phyloP scores from a whole-genome alignment of 2,113 vertebrate genomes.

The Coptodon rendalli region DNA sequence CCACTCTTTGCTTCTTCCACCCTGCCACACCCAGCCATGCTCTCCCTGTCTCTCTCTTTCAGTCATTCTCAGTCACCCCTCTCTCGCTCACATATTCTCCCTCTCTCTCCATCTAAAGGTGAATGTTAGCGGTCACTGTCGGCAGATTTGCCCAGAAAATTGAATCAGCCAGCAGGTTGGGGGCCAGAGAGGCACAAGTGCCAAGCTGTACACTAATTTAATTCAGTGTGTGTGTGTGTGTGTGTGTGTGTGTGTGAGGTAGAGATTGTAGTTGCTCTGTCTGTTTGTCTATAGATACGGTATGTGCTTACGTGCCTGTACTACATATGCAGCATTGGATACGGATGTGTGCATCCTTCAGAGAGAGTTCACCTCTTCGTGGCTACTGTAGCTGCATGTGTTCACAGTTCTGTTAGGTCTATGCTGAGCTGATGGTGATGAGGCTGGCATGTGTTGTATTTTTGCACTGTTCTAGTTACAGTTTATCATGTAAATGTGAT shows the following conservation, averaged over 20 bases:
- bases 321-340: background rate
- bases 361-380: background rate
- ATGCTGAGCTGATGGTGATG: background rate
- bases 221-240: slow-evolving; percentile 41
- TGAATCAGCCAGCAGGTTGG: slow-evolving; percentile 64
- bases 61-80: background rate
- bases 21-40: background rate
- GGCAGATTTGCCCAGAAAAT: slow-evolving; percentile 61
- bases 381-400: background rate
- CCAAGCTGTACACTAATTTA: slow-evolving; percentile 54
- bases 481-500: background rate
- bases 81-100: background rate
- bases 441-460: background rate
- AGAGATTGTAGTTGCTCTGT: background rate
- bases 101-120: slow-evolving; percentile 40
- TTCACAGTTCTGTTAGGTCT: background rate
- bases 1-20: slow-evolving; percentile 3
- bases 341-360: background rate
- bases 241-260: slow-evolving; percentile 3
- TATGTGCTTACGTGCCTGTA: background rate
- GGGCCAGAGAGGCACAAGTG: slow-evolving; percentile 49
- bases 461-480: background rate
- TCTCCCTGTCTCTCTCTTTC: background rate
- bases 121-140: slow-evolving; percentile 61
- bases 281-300: background rate